Base-by-base conservation (phyloP, 2,797 vertebrate species). In the Hozukius guyotensis region DNA sequence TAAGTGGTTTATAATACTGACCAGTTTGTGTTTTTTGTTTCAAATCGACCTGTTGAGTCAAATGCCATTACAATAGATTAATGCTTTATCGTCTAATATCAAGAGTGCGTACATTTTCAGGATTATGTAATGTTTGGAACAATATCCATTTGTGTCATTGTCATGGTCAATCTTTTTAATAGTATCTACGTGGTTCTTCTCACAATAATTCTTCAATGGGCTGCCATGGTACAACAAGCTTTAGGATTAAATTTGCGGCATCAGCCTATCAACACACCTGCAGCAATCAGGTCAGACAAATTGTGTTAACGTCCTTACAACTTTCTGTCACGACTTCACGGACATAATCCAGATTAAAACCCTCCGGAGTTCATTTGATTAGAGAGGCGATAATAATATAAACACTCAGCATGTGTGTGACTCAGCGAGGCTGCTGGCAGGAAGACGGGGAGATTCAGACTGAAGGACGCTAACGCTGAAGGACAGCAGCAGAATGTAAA, bases 341-440 rank as follows among this genome's bases (percentile, higher is more conserved):
- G 57, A 67, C 59, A 3, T 77, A 80, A 87, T 81, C 66, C 80
- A 85, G 62, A 87, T 66, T 65, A 67, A 87, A 87, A 46, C 22
- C 67, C 31, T 72, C 12, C 34, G 70, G 70, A 65, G 52, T 6
- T 75, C 31, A 78, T 75, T 80, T 20, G 53, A 89, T 92, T 68
- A 83, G 22, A 71, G 67, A 72, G 46, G 72, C 1, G 77, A 84
- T 88, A 71, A 88, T 70, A 64, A 72, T 53, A 22, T 59, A 83
- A 61, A 67, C 77, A 49, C 62, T 83, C 77, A 83, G 80, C 68
- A n/a, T 59, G 70, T 25, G 70, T 25, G 49, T 87, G 86, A 92
- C 80, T 91, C 91, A 88, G 85, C 81, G 67, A 67, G 52, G 29
- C 77, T 10, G 82, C 65, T 69, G 77, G 38, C 71, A 60, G n/a